These are phyloP conservation scores for Hoplostethus mediterraneus DNA, from an alignment of 2,797 vertebrate genomes.

Conservation along the genomic window DNA sequence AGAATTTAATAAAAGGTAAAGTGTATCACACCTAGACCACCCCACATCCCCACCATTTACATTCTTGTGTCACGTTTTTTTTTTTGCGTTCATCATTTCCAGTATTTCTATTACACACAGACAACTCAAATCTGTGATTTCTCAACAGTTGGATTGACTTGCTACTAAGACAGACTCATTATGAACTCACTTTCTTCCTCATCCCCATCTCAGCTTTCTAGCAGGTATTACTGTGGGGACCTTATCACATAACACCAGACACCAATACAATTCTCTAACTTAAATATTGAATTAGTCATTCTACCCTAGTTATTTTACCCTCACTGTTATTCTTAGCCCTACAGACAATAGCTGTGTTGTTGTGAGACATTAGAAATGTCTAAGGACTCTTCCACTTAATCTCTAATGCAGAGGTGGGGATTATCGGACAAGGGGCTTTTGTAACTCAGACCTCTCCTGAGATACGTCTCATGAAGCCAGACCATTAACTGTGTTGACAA, in stretches of 20 bases:
- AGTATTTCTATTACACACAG: neutral
- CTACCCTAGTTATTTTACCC: too few relatives aligned
- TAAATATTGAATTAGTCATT: too few relatives aligned
- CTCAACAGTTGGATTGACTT: too few relatives aligned
- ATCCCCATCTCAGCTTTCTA: too few relatives aligned
- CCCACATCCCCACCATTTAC: neutral
- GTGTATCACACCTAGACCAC: neutral
- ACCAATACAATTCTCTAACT: too few relatives aligned
- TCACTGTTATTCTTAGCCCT: conserved; percentile 14
- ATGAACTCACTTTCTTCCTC: too few relatives aligned
- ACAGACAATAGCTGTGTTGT: conserved; percentile 15
- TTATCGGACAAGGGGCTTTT: conserved; percentile 70
- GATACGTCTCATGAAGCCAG: conserved; percentile 52
- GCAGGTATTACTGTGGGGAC: too few relatives aligned
- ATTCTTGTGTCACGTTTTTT: neutral
- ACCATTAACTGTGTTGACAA: conserved; percentile 66
- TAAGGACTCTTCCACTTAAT: conserved; percentile 65
- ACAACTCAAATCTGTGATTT: too few relatives aligned
- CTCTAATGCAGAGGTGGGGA: conserved; percentile 65
- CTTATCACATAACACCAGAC: too few relatives aligned
- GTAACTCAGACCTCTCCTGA: conserved; percentile 63
- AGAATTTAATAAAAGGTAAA: neutral
- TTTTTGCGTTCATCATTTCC: neutral
- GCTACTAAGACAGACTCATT: too few relatives aligned
- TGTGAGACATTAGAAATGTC: conserved; percentile 58